These are phyloP conservation scores for Gambusia yucatana DNA, from an alignment of 2,797 vertebrate genomes.

Conservation along the genomic window DNA sequence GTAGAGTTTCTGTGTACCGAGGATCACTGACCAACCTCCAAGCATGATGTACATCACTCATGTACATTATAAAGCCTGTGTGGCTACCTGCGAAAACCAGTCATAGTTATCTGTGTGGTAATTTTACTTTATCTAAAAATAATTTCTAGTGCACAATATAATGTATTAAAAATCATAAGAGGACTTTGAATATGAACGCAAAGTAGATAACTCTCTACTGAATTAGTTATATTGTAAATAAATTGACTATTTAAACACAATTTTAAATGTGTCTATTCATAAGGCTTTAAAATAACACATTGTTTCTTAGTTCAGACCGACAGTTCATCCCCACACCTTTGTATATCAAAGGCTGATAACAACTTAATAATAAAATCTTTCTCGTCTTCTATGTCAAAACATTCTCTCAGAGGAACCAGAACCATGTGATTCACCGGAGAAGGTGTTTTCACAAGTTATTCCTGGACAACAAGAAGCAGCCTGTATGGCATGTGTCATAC, in stretches of 20 bases:
- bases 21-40: conserved; percentile 3
- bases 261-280: not conserved
- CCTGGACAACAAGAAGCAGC: conserved; percentile 49
- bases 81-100: conserved; percentile 2
- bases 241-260: not conserved
- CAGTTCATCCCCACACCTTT: conserved; percentile 18
- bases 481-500: conserved; percentile 57
- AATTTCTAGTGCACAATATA: not conserved
- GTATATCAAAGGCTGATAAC: conserved; percentile 26
- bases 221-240: not conserved
- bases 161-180: not conserved
- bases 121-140: not conserved
- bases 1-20: conserved; percentile 6
- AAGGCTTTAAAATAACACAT: conserved; percentile 16
- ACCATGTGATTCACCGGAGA: conserved; percentile 58
- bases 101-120: not conserved
- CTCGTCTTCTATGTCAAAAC: conserved; percentile 40
- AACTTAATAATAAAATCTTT: conserved; percentile 39
- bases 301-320: conserved; percentile 21
- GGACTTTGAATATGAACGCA: not conserved
- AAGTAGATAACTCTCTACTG: not conserved
- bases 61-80: not conserved
- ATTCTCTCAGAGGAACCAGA: conserved; percentile 40
- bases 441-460: conserved; percentile 43
- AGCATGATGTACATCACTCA: conserved; percentile 6